Evolutionary conservation across 2,113 vertebrate species (phyloP), one percentile per base, ranked within the genome.

Genomic region (Amphilophus citrinellus): DNA sequence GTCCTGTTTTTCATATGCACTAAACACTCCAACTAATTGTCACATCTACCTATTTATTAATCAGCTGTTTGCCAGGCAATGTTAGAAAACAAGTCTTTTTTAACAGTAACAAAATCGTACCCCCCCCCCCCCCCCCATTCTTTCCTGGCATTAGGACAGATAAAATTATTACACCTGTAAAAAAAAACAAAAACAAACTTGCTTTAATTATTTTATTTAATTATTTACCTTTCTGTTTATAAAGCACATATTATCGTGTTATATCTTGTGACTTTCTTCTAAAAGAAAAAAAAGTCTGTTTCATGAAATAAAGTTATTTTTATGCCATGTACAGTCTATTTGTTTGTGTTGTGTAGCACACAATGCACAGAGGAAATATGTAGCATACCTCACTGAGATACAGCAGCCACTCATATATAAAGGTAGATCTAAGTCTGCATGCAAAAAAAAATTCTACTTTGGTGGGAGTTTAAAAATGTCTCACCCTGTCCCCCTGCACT

Each of bases 301-400:
- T 79, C 24, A 57, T 79, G 14, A 35, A 53, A 84, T 53, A 22
- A 60, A 61, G 37, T 59, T 80, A 42, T 80, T 86, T 87, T 81
- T 47, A 57, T 56, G 27, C 27, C 47, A 73, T 73, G 47, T 56
- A 50, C 53, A 73, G 14, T 53, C 59, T 66, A 0, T 42, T 35
- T 73, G 58, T 76, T 79, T 71, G 42, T 47, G 44, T 53, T 85
- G 63, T 39, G 37, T 42, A 62, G 35, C 30, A 35, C 42, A 62
- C 76, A 89, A 77, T 80, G 42, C 89, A 87, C 87, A 84, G 50
- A 89, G 83, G 88, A 90, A 81, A 87, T 80, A 59, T 87, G 82
- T 39, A 59, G 65, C 75, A 68, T 58, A 5, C 61, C 39, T 65
- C 56, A 18, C 32, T 47, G 50, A 79, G 79, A 47, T 53, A 17